Percentiles rank a stretch among this genome's conserved stretches.
Conservation (phyloP, 2,797 vertebrate species). For the Tiaroga cobitis region DNA sequence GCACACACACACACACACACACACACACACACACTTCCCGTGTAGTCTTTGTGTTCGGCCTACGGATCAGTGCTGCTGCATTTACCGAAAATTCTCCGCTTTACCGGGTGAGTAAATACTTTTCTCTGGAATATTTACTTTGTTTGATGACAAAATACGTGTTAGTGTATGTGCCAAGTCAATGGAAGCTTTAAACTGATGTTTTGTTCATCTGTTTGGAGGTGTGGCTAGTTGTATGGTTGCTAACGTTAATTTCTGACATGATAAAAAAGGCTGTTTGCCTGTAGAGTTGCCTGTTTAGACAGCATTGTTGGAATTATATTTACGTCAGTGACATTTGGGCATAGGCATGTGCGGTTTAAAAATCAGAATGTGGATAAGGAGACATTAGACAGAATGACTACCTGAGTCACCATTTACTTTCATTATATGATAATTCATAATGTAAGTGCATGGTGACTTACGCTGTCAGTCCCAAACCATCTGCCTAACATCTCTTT, state of each 20-base stretch:
- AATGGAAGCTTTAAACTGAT: background rate
- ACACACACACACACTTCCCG: slow-evolving; percentile 34
- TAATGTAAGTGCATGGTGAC: background rate
- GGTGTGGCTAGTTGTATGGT: slow-evolving; percentile 21
- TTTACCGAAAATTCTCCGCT: background rate
- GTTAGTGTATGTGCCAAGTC: background rate
- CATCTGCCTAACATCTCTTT: background rate
- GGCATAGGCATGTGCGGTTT: background rate
- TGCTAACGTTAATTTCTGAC: slow-evolving; percentile 30
- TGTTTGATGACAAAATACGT: background rate
- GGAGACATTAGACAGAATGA: background rate
- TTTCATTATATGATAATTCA: background rate
- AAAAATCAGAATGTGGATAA: background rate
- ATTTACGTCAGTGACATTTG: background rate
- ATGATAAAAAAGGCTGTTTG: slow-evolving; percentile 3
- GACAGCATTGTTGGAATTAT: background rate
- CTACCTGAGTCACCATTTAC: slow-evolving; percentile 3
- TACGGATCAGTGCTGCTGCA: slow-evolving; percentile 6
- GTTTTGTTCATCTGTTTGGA: slow-evolving; percentile 23
- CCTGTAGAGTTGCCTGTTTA: background rate
- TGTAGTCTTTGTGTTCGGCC: slow-evolving; percentile 40
- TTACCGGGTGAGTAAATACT: slow-evolving; percentile 28
- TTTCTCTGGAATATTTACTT: background rate
- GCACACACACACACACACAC: background rate
- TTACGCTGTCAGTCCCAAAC: background rate